These are phyloP conservation scores for Caenorhabditis tropicalis DNA, from an alignment of 1,140 invertebrate species.

Conservation along the genomic window DNA sequence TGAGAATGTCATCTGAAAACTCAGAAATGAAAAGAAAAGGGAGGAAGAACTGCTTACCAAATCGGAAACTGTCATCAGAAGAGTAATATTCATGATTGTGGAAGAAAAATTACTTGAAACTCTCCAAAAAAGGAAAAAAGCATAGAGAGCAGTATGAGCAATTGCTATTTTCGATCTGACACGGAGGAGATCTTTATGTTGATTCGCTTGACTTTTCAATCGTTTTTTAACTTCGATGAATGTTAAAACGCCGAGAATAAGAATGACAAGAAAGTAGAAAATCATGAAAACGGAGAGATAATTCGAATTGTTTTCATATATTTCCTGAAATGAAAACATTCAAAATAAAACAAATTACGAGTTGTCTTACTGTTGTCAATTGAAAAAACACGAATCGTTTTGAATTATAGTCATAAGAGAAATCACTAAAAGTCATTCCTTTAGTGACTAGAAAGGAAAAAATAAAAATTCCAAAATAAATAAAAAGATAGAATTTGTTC, in stretches of 20 bases:
- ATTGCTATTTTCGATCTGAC: background rate
- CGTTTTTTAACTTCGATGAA: background rate
- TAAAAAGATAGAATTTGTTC: background rate
- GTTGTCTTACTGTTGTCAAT: background rate
- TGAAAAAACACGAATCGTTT: background rate
- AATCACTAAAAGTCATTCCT: background rate
- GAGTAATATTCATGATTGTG: background rate
- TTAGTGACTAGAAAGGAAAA: background rate
- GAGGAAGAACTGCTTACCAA: background rate
- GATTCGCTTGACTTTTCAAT: background rate
- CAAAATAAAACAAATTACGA: background rate
- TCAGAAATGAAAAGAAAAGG: background rate
- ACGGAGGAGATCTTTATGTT: background rate
- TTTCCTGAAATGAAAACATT: background rate
- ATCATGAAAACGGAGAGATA: background rate
- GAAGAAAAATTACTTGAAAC: background rate
- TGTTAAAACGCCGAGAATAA: background rate
- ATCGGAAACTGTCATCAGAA: background rate
- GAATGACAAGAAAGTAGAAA: background rate
- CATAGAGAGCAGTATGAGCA: background rate
- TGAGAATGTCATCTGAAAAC: background rate
- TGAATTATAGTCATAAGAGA: background rate
- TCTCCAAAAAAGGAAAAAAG: background rate
- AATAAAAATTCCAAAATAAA: background rate
- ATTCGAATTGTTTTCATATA: background rate